Conservation (phyloP, 2,797 vertebrate genomes). For the Heterohyrax brucei region DNA sequence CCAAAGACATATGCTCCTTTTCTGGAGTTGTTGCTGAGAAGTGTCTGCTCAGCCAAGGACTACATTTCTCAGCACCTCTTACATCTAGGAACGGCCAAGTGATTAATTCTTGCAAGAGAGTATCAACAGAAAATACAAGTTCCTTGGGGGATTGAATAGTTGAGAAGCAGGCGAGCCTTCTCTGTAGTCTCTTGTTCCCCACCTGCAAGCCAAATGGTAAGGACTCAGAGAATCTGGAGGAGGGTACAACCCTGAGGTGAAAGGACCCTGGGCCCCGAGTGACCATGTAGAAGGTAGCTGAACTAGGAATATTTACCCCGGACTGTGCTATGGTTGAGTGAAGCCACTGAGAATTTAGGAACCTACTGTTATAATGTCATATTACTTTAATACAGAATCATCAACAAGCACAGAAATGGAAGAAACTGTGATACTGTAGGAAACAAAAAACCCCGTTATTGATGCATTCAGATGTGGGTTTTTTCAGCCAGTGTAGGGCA, state of each 20-base stretch:
- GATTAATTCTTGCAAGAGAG: not conserved
- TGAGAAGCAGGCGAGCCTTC: not conserved
- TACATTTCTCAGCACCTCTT: not conserved
- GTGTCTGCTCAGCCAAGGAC: not conserved
- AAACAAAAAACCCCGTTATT: not conserved
- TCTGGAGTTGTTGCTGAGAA: not conserved
- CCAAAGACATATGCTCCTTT: not conserved
- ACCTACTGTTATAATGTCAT: slow-evolving; percentile 12
- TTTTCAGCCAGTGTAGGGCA: not conserved
- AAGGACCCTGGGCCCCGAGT: not conserved
- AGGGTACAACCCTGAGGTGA: not conserved
- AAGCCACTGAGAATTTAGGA: not conserved
- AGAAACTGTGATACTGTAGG: not conserved
- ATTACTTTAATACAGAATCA: not conserved
- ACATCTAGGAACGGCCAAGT: not conserved
- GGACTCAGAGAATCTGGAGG: not conserved
- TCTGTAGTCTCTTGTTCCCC: not conserved
- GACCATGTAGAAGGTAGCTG: not conserved
- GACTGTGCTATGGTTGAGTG: not conserved
- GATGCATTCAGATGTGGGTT: not conserved
- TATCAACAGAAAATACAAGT: not conserved
- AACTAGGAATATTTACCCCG: not conserved
- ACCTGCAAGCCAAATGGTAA: not conserved
- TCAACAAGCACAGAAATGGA: not conserved
- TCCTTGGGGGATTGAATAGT: not conserved